These are phyloP conservation scores for Tribolium madens DNA, from an alignment of 1,140 invertebrate species.

Conservation along the genomic window DNA sequence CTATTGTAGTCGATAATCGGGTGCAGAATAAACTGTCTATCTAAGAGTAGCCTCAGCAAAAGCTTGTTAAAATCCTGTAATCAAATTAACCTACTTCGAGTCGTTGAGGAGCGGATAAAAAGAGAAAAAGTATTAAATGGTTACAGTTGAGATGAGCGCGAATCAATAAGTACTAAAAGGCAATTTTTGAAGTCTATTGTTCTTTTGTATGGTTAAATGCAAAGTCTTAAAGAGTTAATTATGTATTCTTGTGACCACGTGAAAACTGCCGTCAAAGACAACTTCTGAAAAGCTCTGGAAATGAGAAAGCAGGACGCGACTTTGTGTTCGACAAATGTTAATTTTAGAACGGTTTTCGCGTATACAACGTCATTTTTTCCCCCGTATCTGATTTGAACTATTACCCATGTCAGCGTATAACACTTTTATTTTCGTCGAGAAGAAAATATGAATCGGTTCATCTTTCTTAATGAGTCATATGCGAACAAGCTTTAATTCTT, in stretches of 20 bases:
- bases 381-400: neutral
- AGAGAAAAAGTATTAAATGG: neutral
- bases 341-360: slow-evolving; percentile 18
- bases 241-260: slow-evolving; percentile 19
- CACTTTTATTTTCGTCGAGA: slow-evolving; percentile 2
- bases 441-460: neutral
- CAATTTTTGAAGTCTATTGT: slow-evolving; percentile 27
- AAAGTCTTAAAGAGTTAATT: slow-evolving; percentile 20
- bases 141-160: slow-evolving; percentile 18
- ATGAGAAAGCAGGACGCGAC: slow-evolving; percentile 18
- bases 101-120: slow-evolving; percentile 3
- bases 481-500: slow-evolving; percentile 46
- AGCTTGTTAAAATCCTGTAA: slow-evolving; percentile 32
- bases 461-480: slow-evolving; percentile 42
- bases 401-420: neutral
- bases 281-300: slow-evolving; percentile 30
- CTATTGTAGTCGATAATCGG: slow-evolving; percentile 35
- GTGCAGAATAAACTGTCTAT: slow-evolving; percentile 32
- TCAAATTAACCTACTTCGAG: slow-evolving; percentile 34
- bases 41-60: slow-evolving; percentile 18
- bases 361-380: neutral
- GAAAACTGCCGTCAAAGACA: slow-evolving; percentile 33
- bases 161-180: slow-evolving; percentile 20
- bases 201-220: slow-evolving; percentile 21
- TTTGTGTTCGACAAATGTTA: slow-evolving; percentile 25